Percentiles rank a stretch among this genome's conserved stretches.
Conservation (phyloP, 2,888 invertebrate genomes). For the Lasioglossum vierecki region DNA sequence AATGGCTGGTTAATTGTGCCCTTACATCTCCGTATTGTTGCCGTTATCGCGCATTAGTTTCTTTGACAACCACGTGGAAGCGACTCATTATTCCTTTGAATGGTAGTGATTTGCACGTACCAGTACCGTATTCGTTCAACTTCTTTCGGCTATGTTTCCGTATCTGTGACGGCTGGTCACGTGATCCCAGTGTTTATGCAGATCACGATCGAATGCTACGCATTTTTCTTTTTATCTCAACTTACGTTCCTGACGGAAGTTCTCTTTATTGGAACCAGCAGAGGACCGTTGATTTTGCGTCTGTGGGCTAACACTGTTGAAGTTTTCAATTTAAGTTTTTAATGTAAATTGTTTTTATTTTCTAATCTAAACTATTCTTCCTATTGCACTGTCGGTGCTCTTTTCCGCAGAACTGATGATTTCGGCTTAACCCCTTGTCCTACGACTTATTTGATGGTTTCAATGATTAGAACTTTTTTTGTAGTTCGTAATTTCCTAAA, state of each 20-base stretch:
- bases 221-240: neutral
- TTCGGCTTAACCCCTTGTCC: too few relatives aligned
- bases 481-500: too few relatives aligned
- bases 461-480: too few relatives aligned
- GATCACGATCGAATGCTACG: neutral
- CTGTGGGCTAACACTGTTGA: too few relatives aligned
- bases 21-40: conserved; percentile 53
- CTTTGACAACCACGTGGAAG: conserved; percentile 45
- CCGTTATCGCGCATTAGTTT: conserved; percentile 47
- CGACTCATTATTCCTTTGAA: conserved; percentile 7
- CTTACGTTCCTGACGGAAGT: neutral
- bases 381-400: too few relatives aligned
- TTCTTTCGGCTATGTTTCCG: neutral
- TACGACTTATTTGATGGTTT: too few relatives aligned
- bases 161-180: neutral
- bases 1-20: conserved; percentile 41
- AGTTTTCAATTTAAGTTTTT: too few relatives aligned
- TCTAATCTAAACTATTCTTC: too few relatives aligned
- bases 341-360: too few relatives aligned
- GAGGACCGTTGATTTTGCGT: too few relatives aligned
- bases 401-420: too few relatives aligned
- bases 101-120: conserved; percentile 4
- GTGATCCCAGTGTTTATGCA: neutral
- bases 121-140: neutral
- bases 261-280: neutral